Percentiles rank a stretch among this genome's conserved stretches.
These are phyloP conservation scores for Sphyrna mokarran DNA, from an alignment of 2,113 vertebrate species.

Conservation along the genomic window DNA sequence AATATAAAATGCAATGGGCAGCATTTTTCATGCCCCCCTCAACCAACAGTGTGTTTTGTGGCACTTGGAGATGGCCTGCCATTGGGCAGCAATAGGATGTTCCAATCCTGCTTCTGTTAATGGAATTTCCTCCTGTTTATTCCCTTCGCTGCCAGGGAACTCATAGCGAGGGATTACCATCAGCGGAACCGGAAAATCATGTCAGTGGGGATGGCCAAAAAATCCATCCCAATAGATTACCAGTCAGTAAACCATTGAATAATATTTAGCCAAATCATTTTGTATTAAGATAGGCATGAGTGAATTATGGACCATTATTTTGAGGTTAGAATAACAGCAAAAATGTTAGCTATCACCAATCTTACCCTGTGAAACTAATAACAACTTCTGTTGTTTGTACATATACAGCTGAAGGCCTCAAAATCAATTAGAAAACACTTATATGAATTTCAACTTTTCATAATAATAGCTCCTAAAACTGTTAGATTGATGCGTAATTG, in stretches of 20 bases:
- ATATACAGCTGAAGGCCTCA: neutral
- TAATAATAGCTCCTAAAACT: neutral
- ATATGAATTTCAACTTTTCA: neutral
- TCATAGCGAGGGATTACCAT: too few relatives aligned
- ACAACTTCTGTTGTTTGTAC: neutral
- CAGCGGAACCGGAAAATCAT: too few relatives aligned
- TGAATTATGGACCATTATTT: neutral
- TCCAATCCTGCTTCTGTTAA: too few relatives aligned
- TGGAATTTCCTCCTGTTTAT: too few relatives aligned
- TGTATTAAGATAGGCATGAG: neutral
- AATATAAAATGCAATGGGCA: too few relatives aligned
- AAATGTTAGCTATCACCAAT: neutral
- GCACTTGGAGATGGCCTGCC: too few relatives aligned
- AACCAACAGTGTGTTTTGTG: too few relatives aligned
- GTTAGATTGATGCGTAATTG: neutral
- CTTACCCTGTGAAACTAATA: neutral
- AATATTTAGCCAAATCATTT: neutral
- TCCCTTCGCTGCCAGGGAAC: too few relatives aligned
- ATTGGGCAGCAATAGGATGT: too few relatives aligned
- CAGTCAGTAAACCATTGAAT: neutral
- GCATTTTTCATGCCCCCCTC: too few relatives aligned
- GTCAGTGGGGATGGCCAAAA: too few relatives aligned
- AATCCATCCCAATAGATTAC: neutral
- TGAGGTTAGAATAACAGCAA: neutral
- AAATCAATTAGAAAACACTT: neutral